Base-by-base conservation (phyloP, 2,113 vertebrate genomes). In the Mola mola region DNA sequence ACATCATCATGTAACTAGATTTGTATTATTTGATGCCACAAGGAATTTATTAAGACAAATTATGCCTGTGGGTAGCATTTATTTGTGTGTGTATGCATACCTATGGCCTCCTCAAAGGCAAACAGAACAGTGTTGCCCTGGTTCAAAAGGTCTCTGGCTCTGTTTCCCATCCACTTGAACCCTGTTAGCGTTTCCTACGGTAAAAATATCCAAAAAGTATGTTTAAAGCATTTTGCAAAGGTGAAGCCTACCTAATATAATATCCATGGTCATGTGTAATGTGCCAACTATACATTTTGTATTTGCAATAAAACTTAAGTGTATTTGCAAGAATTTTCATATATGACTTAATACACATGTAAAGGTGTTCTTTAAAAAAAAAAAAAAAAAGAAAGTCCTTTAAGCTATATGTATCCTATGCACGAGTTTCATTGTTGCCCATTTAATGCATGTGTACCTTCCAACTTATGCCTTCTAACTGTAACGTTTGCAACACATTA, bases 91-190 rank as follows among this genome's bases (percentile, higher is more conserved):
- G 49, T 17, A 20, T 37, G 41, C 41, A 13, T 94, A 98, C 97
- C 97, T 66, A 98, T 99, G 47, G 97, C 97, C 79, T 99, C 97
- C 71, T 99, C 97, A 87, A 98, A 99, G 44, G 97, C 96, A 92
- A 99, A 99, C 34, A 98, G 88, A 61, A 98, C 95, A 3, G 83
- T 93, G 75, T 98, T 98, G 21, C 92, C 94, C 78, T 96, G 91
- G 67, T 97, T 94, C 86, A 94, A 88, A 12, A 98, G 93, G 64
- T 96, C 93, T 49, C 89, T 94, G 66, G 95, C 94, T 90, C 96
- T 85, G 88, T 98, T 99, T 60, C 97, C 97, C 96, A 99, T 98
- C 97, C 97, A 99, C 71, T 99, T 99, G 82, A 99, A 99, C 57
- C 97, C 97, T 1, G 97, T 99, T 50, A 99, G 75, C 0, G 97